Evolutionary conservation across 1,140 invertebrate genomes (phyloP).

Genomic region (Calliphora vicina): DNA sequence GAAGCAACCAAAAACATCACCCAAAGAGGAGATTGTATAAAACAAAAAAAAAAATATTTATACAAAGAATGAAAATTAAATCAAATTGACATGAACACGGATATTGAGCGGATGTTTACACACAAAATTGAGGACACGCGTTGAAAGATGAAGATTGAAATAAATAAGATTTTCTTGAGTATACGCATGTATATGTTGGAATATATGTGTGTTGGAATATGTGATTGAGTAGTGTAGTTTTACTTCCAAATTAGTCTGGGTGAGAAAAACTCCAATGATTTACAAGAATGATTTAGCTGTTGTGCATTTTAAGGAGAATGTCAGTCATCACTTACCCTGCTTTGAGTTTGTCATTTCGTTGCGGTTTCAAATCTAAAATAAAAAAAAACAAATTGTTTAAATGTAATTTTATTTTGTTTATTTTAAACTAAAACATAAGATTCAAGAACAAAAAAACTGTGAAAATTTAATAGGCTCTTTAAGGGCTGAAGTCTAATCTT

Average conservation of each 20-base stretch:
- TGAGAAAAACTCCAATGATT: not conserved
- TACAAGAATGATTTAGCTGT: not conserved
- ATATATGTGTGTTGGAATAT: no score
- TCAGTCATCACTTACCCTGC: not conserved
- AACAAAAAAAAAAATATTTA: not conserved
- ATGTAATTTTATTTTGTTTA: no score
- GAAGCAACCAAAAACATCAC: not conserved
- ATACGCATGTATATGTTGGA: no score
- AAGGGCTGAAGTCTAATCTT: no score
- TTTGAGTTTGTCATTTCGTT: not conserved
- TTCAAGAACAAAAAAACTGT: no score
- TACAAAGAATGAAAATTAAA: constrained; percentile 13
- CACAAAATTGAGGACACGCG: constrained; percentile 22
- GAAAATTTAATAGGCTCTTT: no score
- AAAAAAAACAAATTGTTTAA: not conserved
- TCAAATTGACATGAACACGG: constrained; percentile 4
- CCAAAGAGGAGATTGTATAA: not conserved
- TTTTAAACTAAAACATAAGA: not conserved
- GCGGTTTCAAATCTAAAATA: not conserved
- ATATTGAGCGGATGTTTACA: constrained; percentile 25
- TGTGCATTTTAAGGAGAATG: not conserved
- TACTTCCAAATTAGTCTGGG: not conserved
- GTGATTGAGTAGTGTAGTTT: not conserved
- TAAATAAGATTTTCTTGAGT: not conserved
- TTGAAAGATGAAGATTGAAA: constrained; percentile 17